A percentile compares a stretch with the other conserved stretches of the same genome.
These are phyloP conservation scores for Drepana arcuata DNA, from an alignment of 1,140 invertebrate species.

Conservation along the genomic window DNA sequence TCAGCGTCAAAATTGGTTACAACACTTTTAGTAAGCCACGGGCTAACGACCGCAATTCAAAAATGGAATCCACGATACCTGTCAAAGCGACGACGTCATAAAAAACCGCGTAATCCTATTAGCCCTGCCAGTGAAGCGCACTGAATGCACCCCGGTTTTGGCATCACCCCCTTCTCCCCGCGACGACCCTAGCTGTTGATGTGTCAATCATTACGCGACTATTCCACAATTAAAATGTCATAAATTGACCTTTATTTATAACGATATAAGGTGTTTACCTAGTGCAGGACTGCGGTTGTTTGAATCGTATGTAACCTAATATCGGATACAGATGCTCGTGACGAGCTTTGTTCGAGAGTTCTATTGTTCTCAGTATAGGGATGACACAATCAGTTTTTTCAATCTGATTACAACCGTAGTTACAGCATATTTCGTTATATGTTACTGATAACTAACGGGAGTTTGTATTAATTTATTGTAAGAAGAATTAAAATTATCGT, in stretches of 20 bases:
- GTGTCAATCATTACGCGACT: constrained; percentile 13
- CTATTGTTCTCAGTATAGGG: constrained; percentile 1
- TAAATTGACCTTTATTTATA: constrained; percentile 4
- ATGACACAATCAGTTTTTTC: not conserved
- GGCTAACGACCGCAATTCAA: no score
- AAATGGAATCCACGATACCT: no score
- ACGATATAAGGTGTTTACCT: not conserved
- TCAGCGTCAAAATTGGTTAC: no score
- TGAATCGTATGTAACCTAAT: constrained; percentile 11
- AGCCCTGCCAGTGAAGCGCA: no score
- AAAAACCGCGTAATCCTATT: no score
- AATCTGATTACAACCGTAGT: no score
- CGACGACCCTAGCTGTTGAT: constrained; percentile 17
- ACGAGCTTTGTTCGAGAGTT: constrained; percentile 6
- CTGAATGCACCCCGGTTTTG: constrained; percentile 12
- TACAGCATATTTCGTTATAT: no score
- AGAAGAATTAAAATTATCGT: no score
- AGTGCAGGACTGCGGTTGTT: not conserved
- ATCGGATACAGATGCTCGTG: constrained; percentile 17
- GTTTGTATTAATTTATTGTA: no score
- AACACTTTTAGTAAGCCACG: no score
- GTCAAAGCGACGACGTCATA: no score
- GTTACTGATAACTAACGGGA: no score
- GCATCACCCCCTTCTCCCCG: constrained; percentile 1
- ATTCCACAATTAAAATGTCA: constrained; percentile 1